Evolutionary conservation across 2,888 invertebrate species (phyloP), one percentile per base, ranked within the genome.

Genomic region (Nemapogon koenigi): DNA sequence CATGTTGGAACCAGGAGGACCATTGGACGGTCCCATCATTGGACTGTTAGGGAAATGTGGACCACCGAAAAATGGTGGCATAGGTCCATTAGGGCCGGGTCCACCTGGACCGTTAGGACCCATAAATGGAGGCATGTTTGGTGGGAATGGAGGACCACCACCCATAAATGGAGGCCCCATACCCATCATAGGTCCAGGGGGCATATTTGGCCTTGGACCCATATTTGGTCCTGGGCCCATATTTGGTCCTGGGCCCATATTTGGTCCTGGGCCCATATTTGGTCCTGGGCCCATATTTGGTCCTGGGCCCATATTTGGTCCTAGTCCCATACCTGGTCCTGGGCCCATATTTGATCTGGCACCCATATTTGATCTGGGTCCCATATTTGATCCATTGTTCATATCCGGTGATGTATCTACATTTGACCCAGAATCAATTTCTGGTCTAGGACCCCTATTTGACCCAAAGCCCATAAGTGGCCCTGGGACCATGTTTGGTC

Each of bases 71-170:
- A 55, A 60, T 16, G 59, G 57, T 8, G 59, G 60, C 51, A 62
- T 59, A 18, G 54, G 52, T 8, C 43, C 42, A 39, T 39, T 42
- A 14, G 59, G 60, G 2, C 62, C 57, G 30, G 47, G 35, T n/a
- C 32, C n/a, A 4, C 10, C 4, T 15, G 43, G 39, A 4, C 32
- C 32, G 4, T 7, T 31, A 31, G 16, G 16, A 13, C 28, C n/a
- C 37, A 38, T 38, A 16, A 35, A 36, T 29, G 36, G 36, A 16
- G 40, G 40, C 14, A 33, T 33, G 14, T 39, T 39, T 2, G 57
- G 57, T 2, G 35, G 35, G 31, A 60, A 70, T 2, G 68, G 69
- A 1, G 71, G 70, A 1, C 68, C 67, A 1, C 68, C 67, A 29
- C 65, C 63, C 60, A 71, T 64, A 42, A 54, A 56, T 1, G 59